Percentiles rank a stretch among this genome's conserved stretches.
Conservation (phyloP, 2,113 vertebrate species). For the Danionella cerebrum region DNA sequence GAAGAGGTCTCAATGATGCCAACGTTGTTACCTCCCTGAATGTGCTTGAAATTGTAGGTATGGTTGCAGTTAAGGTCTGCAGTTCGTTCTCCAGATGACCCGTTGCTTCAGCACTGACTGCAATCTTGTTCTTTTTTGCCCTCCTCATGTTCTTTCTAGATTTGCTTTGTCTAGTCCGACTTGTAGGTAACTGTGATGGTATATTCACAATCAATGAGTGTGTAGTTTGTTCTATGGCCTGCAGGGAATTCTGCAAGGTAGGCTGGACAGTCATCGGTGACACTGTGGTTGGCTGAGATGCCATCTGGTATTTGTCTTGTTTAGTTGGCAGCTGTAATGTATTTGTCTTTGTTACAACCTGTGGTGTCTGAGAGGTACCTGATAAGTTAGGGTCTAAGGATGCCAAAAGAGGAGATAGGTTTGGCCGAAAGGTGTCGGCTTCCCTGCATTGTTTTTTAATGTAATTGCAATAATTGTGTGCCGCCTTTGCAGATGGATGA, state of each 20-base stretch:
- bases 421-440: constrained; percentile 73
- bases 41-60: constrained; percentile 11
- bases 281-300: constrained; percentile 37
- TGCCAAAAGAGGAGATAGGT: constrained; percentile 68
- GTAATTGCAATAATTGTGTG: constrained; percentile 93
- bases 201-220: constrained; percentile 39
- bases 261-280: constrained; percentile 44
- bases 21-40: not conserved
- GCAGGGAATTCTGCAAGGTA: constrained; percentile 41
- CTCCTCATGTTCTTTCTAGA: constrained; percentile 40
- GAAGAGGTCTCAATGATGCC: constrained; percentile 49
- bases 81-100: constrained; percentile 26
- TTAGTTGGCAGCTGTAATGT: constrained; percentile 36
- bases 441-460: constrained; percentile 92
- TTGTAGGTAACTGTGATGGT: constrained; percentile 23
- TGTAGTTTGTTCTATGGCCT: constrained; percentile 41
- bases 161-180: constrained; percentile 37
- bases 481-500: constrained; percentile 86
- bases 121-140: constrained; percentile 39
- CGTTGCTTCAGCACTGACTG: constrained; percentile 32
- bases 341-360: constrained; percentile 32
- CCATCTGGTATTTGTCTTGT: constrained; percentile 41
- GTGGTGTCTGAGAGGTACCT: constrained; percentile 41
- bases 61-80: constrained; percentile 38
- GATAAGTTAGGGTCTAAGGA: constrained; percentile 61